A percentile compares a stretch with the other conserved stretches of the same genome.
Conservation (phyloP, 2,888 invertebrate genomes). For the Digitonthophagus gazella region DNA sequence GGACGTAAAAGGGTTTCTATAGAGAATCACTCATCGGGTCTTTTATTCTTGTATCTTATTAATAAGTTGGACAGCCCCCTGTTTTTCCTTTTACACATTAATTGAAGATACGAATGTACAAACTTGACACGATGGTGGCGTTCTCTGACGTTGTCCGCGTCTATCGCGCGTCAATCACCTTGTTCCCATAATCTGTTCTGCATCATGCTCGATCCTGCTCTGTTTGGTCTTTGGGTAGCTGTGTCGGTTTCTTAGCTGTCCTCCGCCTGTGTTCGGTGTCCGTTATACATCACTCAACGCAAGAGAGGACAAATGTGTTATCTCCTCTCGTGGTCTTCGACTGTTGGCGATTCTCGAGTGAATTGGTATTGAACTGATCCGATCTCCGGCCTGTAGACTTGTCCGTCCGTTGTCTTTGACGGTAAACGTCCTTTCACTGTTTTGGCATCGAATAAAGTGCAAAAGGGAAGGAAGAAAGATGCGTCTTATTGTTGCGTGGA, state of each 20-base stretch:
- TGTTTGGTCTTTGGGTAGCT: constrained; percentile 4
- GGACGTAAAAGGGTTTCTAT: too few relatives aligned
- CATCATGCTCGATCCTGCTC: constrained; percentile 34
- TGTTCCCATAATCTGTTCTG: constrained; percentile 39
- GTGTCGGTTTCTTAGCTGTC: constrained; percentile 8
- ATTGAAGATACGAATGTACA: not conserved
- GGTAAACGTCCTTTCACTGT: constrained; percentile 8
- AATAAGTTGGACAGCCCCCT: not conserved
- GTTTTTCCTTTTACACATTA: not conserved
- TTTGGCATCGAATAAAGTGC: not conserved
- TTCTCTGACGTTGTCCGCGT: constrained; percentile 30
- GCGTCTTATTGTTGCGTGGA: not conserved
- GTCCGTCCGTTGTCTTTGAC: constrained; percentile 10
- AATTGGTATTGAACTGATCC: constrained; percentile 20
- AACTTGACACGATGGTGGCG: constrained; percentile 33
- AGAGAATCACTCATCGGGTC: too few relatives aligned
- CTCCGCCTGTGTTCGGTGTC: constrained; percentile 29
- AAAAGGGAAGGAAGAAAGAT: not conserved
- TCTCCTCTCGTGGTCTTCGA: constrained; percentile 11
- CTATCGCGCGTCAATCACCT: constrained; percentile 39
- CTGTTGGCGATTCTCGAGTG: constrained; percentile 19
- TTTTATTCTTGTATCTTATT: not conserved
- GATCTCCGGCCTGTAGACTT: constrained; percentile 9
- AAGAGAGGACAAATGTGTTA: constrained; percentile 30
- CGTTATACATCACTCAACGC: constrained; percentile 32